phyloP scores from a whole-genome alignment of 2,888 invertebrate species.

The Escarpia spicata region DNA sequence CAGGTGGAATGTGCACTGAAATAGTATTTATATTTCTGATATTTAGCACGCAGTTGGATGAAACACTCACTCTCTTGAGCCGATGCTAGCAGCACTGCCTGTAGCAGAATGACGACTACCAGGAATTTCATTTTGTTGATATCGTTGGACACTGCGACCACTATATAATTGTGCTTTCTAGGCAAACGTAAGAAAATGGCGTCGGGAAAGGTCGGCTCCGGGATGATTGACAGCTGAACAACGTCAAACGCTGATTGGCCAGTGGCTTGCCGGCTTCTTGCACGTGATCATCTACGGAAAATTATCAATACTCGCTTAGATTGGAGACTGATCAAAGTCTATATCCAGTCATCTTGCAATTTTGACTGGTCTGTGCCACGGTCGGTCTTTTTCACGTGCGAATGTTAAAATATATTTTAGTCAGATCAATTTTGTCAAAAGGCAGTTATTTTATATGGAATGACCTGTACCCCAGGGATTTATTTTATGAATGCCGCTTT shows the following conservation, averaged over 20 bases:
- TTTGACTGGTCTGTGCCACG: too few relatives aligned
- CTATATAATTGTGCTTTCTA: not conserved
- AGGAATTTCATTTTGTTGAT: not conserved
- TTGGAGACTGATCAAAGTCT: not conserved
- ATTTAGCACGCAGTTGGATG: not conserved
- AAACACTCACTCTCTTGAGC: slow-evolving; percentile 6
- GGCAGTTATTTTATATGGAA: too few relatives aligned
- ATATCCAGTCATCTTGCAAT: too few relatives aligned
- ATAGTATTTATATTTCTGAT: not conserved
- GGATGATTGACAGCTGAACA: not conserved
- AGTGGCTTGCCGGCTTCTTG: not conserved
- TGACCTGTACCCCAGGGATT: too few relatives aligned
- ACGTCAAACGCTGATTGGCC: not conserved
- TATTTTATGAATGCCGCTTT: too few relatives aligned
- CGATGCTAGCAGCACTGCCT: slow-evolving; percentile 8
- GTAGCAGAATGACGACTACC: not conserved
- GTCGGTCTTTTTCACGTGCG: too few relatives aligned
- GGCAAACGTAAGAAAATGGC: not conserved
- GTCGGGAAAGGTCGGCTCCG: not conserved
- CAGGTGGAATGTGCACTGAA: not conserved
- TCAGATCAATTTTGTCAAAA: too few relatives aligned
- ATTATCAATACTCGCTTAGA: not conserved
- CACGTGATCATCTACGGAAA: not conserved
- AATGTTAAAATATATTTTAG: too few relatives aligned
- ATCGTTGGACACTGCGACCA: not conserved